phyloP scores from a whole-genome alignment of 2,888 invertebrate species.

The Drosophila setosimentum region DNA sequence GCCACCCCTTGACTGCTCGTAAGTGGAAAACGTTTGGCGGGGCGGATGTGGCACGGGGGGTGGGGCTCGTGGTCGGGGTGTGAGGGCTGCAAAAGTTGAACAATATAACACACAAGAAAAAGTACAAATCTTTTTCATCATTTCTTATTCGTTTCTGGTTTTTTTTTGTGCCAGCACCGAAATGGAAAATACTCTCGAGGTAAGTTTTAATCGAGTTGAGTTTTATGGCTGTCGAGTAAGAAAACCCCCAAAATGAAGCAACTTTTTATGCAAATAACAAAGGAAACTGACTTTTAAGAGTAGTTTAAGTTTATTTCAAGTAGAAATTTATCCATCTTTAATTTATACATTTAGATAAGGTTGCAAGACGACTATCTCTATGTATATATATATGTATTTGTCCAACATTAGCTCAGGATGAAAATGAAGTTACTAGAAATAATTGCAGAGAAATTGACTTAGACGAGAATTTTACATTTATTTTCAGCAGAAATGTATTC shows the following conservation, averaged over 20 bases:
- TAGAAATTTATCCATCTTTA: not conserved
- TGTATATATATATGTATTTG: not conserved
- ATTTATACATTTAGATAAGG: not conserved
- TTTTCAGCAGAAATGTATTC: not conserved
- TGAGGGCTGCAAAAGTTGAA: constrained; percentile 44
- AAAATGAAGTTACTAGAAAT: not conserved
- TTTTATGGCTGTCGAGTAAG: constrained; percentile 23
- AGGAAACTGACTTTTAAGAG: not conserved
- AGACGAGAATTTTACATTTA: not conserved
- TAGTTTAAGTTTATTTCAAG: not conserved
- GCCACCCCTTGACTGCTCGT: constrained; percentile 33
- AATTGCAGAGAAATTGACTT: not conserved
- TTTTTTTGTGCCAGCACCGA: constrained; percentile 18
- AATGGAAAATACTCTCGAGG: constrained; percentile 34
- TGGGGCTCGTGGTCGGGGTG: not conserved
- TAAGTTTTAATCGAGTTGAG: constrained; percentile 45
- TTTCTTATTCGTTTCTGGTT: not conserved
- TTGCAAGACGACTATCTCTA: not conserved
- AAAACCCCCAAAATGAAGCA: not conserved
- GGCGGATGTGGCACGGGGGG: not conserved
- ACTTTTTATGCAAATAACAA: constrained; percentile 12
- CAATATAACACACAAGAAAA: constrained; percentile 51
- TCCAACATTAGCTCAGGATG: not conserved
- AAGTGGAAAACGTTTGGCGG: constrained; percentile 9
- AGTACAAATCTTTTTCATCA: constrained; percentile 18